Percentiles rank a stretch among this genome's conserved stretches.
Conservation (phyloP, 2,888 invertebrate species). For the Dioctria linearis region DNA sequence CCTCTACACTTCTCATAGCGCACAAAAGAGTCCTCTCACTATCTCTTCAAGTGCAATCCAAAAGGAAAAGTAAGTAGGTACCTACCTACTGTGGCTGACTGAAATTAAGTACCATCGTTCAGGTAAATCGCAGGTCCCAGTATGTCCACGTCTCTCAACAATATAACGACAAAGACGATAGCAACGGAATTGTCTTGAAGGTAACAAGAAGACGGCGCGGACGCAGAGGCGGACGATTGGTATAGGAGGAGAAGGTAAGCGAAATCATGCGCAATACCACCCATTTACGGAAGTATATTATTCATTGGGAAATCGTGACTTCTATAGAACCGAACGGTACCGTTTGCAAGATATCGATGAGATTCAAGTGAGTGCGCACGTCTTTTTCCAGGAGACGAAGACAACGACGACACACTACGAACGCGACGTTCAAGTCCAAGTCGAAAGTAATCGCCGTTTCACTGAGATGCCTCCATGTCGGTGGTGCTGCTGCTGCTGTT, state of each 20-base stretch:
- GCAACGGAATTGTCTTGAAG: slow-evolving; percentile 20
- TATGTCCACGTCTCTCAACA: slow-evolving; percentile 43
- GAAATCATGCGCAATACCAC: slow-evolving; percentile 59
- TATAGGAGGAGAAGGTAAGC: slow-evolving; percentile 34
- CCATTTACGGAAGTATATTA: slow-evolving; percentile 60
- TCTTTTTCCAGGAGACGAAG: slow-evolving; percentile 40
- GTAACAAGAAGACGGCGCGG: slow-evolving; percentile 14
- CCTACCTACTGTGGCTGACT: not conserved
- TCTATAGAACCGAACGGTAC: slow-evolving; percentile 53
- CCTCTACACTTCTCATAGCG: too few relatives aligned
- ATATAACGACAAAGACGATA: slow-evolving; percentile 17
- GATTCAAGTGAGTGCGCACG: slow-evolving; percentile 39
- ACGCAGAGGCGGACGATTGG: not conserved
- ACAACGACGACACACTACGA: slow-evolving; percentile 4
- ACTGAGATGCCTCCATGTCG: not conserved
- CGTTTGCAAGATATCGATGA: slow-evolving; percentile 48
- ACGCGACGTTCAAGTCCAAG: slow-evolving; percentile 4
- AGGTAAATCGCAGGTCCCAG: slow-evolving; percentile 37
- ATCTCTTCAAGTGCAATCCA: slow-evolving; percentile 16
- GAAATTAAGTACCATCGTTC: slow-evolving; percentile 37
- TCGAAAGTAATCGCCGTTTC: slow-evolving; percentile 29
- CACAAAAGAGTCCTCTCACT: slow-evolving; percentile 12
- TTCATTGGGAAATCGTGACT: slow-evolving; percentile 60
- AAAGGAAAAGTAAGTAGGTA: slow-evolving; percentile 15
- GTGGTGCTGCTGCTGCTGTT: slow-evolving; percentile 6